phyloP scores from a whole-genome alignment of 1,140 invertebrate genomes.

The Batillaria attramentaria region DNA sequence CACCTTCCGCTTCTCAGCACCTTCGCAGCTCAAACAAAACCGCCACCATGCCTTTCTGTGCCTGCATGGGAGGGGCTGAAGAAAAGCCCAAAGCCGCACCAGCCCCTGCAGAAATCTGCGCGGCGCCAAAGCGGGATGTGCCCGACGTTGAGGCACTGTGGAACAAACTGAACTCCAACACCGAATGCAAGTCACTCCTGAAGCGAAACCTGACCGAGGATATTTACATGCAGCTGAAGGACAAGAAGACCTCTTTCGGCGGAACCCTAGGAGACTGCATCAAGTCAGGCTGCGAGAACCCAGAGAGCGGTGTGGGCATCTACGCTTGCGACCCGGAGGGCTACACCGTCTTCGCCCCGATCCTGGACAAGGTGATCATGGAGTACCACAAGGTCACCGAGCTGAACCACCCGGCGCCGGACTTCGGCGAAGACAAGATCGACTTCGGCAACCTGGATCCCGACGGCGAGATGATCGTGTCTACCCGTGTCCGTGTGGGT shows the following conservation, averaged over 20 bases:
- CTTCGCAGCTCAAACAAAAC: too few species aligned
- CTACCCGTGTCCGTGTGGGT: conserved; percentile 63
- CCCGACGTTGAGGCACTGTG: too few species aligned
- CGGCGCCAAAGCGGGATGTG: too few species aligned
- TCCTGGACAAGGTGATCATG: conserved; percentile 64
- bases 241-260: conserved; percentile 53
- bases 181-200: conserved; percentile 51
- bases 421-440: conserved; percentile 75
- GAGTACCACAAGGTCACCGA: conserved; percentile 62
- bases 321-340: conserved; percentile 65
- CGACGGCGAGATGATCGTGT: conserved; percentile 76
- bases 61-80: too few species aligned
- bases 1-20: too few species aligned
- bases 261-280: conserved; percentile 61
- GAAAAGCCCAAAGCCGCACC: too few species aligned
- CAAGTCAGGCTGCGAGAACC: background rate
- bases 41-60: too few species aligned
- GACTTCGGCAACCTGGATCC: conserved; percentile 64
- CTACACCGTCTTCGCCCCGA: conserved; percentile 62
- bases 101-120: too few species aligned
- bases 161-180: too few species aligned
- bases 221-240: conserved; percentile 50
- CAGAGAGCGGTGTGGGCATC: conserved; percentile 59
- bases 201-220: conserved; percentile 56
- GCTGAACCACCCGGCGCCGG: conserved; percentile 81